A percentile compares a stretch with the other conserved stretches of the same genome.
phyloP scores from a whole-genome alignment of 2,888 invertebrate genomes.

The Synergus laeviventris region DNA sequence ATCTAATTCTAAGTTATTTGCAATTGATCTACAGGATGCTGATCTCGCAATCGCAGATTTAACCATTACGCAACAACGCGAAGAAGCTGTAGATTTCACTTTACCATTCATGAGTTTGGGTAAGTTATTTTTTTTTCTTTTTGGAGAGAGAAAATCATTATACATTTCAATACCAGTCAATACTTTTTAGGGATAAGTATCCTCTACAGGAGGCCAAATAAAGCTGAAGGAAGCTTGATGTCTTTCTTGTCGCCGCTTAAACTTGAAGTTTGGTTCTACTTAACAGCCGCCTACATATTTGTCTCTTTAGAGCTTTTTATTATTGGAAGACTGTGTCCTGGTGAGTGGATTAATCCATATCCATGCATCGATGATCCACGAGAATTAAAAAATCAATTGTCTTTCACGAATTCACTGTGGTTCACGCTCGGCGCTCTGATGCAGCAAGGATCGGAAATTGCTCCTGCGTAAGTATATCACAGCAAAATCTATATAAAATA shows the following conservation, averaged over 20 bases:
- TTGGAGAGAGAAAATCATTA: too few relatives aligned
- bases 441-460: slow-evolving; percentile 92
- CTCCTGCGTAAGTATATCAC: slow-evolving; percentile 83
- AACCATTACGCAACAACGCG: slow-evolving; percentile 91
- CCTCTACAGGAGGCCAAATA: slow-evolving; percentile 90
- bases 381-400: slow-evolving; percentile 90
- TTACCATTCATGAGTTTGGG: slow-evolving; percentile 95
- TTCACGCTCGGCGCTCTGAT: slow-evolving; percentile 91
- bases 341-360: slow-evolving; percentile 94
- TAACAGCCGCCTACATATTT: slow-evolving; percentile 88
- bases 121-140: background rate
- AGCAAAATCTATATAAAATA: too few relatives aligned
- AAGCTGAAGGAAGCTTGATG: slow-evolving; percentile 90
- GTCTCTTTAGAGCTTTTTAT: slow-evolving; percentile 89
- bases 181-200: slow-evolving; percentile 87
- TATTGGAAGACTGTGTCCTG: slow-evolving; percentile 88
- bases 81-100: slow-evolving; percentile 94
- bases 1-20: background rate
- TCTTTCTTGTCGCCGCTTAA: slow-evolving; percentile 95
- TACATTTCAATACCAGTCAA: background rate
- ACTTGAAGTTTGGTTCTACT: slow-evolving; percentile 89
- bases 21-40: slow-evolving; percentile 81
- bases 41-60: slow-evolving; percentile 96
- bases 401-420: slow-evolving; percentile 91
- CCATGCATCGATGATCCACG: slow-evolving; percentile 91